Evolutionary conservation across 1,140 invertebrate species (phyloP), one percentile per base, ranked within the genome.

Genomic region (Neocloeon triangulifer): DNA sequence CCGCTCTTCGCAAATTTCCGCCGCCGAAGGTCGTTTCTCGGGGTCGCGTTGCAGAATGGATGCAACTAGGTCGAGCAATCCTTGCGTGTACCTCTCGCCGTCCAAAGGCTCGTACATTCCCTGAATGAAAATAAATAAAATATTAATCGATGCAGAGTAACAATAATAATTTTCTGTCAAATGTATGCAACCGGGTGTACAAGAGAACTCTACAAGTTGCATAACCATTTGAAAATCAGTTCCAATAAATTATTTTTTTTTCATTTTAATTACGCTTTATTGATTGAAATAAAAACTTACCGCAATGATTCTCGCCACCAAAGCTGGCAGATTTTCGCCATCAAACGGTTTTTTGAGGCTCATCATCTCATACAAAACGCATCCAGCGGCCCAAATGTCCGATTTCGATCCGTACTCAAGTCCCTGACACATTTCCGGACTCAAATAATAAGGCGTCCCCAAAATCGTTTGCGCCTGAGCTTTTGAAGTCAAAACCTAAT

Each of bases 311-410:
- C n/a, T n/a, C n/a, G n/a, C n/a, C n/a, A n/a, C n/a, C n/a, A n/a
- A n/a, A n/a, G n/a, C n/a, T n/a, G n/a, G n/a, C n/a, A n/a, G n/a
- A n/a, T n/a, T n/a, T n/a, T n/a, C n/a, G n/a, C n/a, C 68, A 35
- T 64, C 52, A 46, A 74, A 76, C 5, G 69, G 65, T 40, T 58
- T 55, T 36, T 53, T 55, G 10, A 66, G 46, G 6, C 64, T 63
- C 9, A 70, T 43, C 41, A 75, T 56, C 44, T 86, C 78, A 49
- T 80, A 85, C 7, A 86, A 46, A 37, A 86, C 61, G 49, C 81
- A 82, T 4, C 82, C 82, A 31, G 82, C 55, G 12, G 78, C 73
- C 82, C 81, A 88, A 37, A 86, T 67, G 46, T 89, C 82, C 39
- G 66, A 73, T 53, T 76, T 76, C 5, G 59, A 60, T 47, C 74